Conservation (phyloP, 2,113 vertebrate genomes). For the Phalacrocorax carbo region DNA sequence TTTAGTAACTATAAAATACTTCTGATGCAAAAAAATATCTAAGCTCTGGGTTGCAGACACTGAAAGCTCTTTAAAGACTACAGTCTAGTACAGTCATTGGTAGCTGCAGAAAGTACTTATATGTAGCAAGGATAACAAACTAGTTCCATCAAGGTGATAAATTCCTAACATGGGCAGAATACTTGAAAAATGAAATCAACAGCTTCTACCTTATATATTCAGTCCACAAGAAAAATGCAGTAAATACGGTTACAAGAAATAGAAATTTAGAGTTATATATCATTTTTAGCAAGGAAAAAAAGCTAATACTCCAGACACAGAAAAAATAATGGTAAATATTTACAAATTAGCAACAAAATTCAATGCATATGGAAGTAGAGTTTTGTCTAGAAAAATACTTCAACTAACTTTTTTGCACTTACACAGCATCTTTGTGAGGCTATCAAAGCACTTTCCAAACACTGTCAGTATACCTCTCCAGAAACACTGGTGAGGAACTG, state of each 20-base stretch:
- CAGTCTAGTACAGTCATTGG: not conserved
- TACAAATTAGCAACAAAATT: not conserved
- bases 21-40: not conserved
- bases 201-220: not conserved
- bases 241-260: not conserved
- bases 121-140: not conserved
- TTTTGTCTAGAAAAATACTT: not conserved
- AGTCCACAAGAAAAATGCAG: not conserved
- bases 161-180: not conserved
- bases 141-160: not conserved
- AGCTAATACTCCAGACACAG: not conserved
- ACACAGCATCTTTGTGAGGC: not conserved
- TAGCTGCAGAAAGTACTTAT: not conserved
- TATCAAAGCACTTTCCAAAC: not conserved
- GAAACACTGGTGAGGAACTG: not conserved
- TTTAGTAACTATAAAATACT: not conserved
- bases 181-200: not conserved
- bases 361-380: not conserved
- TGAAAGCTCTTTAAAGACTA: not conserved
- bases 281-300: not conserved
- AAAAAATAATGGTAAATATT: not conserved
- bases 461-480: not conserved
- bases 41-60: not conserved
- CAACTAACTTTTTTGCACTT: not conserved
- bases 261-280: not conserved